Evolutionary conservation across 2,113 vertebrate species (phyloP), one percentile per base, ranked within the genome.

Genomic region (Hystrix cristata): DNA sequence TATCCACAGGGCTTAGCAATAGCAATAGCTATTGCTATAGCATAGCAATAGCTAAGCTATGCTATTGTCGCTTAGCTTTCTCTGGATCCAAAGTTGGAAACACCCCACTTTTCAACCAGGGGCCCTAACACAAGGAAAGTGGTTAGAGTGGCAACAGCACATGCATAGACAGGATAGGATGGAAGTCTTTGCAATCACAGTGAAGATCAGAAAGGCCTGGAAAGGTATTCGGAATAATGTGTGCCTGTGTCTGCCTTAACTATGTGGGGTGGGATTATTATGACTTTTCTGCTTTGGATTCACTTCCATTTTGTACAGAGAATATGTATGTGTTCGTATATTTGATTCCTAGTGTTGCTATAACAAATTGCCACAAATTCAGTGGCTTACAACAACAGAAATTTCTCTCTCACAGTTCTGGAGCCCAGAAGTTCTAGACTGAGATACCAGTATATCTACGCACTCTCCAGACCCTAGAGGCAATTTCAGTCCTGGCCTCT

Each of bases 51-150:
- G n/a, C n/a, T n/a, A n/a, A n/a, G n/a, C n/a, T 79, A 67, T 5
- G 4, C 85, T 51, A 15, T 0, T 7, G 7, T 62, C 81, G 29
- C 51, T 27, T 69, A 2, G 21, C 53, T 96, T 59, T 81, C 86
- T 93, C 65, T 64, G 55, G 51, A 91, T 72, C 53, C 93, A 34
- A 51, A 95, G 27, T 38, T 60, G 46, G 88, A 96, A 96, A 96
- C 55, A 93, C 65, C 53, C 34, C 91, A 4, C 29, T 46, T 29
- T 55, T 94, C 27, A 80, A 76, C 29, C 64, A 31, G 84, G 82
- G 46, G 8, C 29, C 38, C 27, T 9, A 69, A 34, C 29, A 46
- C 13, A 21, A 90, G 38, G 91, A 65, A 69, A 94, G 55, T 6
- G n/a, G 34, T 84, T 79, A 65, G 78, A 59, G 46, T 80, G 82